Conservation (phyloP, 2,113 vertebrate species). For the Carlito syrichta region DNA sequence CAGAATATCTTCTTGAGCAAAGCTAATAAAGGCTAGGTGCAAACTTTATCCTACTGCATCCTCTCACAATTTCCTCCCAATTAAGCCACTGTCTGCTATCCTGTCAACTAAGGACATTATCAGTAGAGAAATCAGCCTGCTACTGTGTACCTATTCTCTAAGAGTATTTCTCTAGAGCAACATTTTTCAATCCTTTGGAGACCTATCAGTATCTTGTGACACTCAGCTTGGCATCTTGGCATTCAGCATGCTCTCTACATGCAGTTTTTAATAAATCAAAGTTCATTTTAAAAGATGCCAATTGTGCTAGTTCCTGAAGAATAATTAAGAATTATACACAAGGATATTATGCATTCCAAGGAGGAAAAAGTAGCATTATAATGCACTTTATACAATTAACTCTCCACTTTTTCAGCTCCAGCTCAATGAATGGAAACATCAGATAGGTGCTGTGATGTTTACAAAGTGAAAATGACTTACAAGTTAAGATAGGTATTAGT, state of each 20-base stretch:
- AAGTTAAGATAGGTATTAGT: background rate
- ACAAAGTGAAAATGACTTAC: background rate
- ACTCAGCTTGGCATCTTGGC: background rate
- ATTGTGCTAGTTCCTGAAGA: background rate
- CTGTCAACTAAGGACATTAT: background rate
- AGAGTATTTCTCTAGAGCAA: background rate
- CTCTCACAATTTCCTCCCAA: background rate
- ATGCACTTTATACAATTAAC: background rate
- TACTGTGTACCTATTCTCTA: background rate
- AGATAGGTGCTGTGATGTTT: background rate
- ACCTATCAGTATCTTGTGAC: background rate
- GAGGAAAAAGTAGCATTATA: background rate
- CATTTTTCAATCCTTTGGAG: background rate
- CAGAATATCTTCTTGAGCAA: background rate
- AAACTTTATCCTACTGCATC: background rate
- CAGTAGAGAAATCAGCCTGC: background rate
- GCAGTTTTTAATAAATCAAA: background rate
- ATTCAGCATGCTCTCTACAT: background rate
- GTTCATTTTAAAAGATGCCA: background rate
- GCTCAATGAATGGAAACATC: background rate
- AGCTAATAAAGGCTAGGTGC: background rate
- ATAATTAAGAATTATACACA: background rate
- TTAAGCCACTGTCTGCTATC: background rate
- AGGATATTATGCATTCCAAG: background rate
- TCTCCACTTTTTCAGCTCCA: background rate